phyloP scores from a whole-genome alignment of 2,113 vertebrate species.

The Leptodactylus fuscus region DNA sequence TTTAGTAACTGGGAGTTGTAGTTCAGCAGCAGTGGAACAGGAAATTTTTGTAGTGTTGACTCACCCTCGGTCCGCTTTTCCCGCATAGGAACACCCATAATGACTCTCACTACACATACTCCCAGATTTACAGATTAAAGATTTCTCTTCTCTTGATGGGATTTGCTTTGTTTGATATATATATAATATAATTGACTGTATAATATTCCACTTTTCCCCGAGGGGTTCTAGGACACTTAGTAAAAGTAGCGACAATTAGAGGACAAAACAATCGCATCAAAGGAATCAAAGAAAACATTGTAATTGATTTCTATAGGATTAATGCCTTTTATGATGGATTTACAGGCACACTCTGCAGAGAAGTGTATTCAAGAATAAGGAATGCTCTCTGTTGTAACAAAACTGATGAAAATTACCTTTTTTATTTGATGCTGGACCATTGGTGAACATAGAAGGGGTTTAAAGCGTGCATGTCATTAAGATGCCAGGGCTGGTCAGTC shows the following conservation, averaged over 20 bases:
- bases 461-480: no score
- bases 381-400: not conserved
- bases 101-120: not conserved
- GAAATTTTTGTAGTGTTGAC: constrained; percentile 5
- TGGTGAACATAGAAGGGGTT: not conserved
- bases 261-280: constrained; percentile 46
- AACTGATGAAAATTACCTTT: not conserved
- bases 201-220: constrained; percentile 36
- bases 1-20: not conserved
- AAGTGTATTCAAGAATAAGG: not conserved
- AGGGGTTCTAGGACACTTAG: not conserved
- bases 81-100: constrained; percentile 12
- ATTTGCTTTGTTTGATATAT: constrained; percentile 49
- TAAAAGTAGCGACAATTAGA: constrained; percentile 35
- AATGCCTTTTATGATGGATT: constrained; percentile 41
- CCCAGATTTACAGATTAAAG: constrained; percentile 42
- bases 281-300: constrained; percentile 39
- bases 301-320: constrained; percentile 42
- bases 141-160: constrained; percentile 30
- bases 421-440: not conserved
- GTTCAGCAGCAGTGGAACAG: not conserved
- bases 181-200: constrained; percentile 18
- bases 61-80: not conserved
- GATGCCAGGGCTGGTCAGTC: no score
- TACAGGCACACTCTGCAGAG: not conserved